Conservation (phyloP, 1,140 invertebrate genomes). For the Phocides pigmalion region DNA sequence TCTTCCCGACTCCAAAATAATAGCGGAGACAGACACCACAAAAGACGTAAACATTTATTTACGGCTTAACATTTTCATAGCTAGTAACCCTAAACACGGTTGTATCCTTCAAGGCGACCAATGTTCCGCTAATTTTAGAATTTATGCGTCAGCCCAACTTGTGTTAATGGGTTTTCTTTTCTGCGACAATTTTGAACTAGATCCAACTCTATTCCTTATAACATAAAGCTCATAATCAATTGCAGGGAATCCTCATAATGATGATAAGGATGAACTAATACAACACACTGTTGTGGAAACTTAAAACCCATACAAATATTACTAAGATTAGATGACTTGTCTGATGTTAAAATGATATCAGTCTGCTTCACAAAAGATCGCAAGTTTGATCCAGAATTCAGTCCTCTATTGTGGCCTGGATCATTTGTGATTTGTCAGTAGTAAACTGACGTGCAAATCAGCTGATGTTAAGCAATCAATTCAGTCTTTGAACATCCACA, state of each 20-base stretch:
- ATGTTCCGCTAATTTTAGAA: constrained; percentile 42
- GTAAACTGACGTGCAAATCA: too few relatives aligned
- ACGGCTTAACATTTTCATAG: constrained; percentile 21
- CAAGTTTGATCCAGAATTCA: too few relatives aligned
- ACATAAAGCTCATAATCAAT: neutral
- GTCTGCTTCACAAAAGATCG: too few relatives aligned
- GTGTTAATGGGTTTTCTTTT: constrained; percentile 27
- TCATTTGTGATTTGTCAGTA: too few relatives aligned
- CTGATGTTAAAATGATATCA: too few relatives aligned
- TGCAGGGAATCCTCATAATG: neutral
- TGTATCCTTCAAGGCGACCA: constrained; percentile 33
- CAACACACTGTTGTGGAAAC: neutral
- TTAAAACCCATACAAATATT: neutral
- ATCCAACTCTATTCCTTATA: neutral
- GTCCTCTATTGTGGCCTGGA: too few relatives aligned
- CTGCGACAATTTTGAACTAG: neutral
- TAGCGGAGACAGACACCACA: constrained; percentile 4
- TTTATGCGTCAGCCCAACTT: constrained; percentile 39
- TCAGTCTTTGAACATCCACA: too few relatives aligned
- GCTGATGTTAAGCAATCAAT: too few relatives aligned
- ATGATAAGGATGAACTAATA: neutral
- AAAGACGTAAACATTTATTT: constrained; percentile 15
- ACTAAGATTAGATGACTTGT: too few relatives aligned
- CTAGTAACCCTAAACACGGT: constrained; percentile 21
- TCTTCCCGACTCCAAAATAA: neutral